phyloP scores from a whole-genome alignment of 2,797 vertebrate genomes.

The Spatula clypeata region DNA sequence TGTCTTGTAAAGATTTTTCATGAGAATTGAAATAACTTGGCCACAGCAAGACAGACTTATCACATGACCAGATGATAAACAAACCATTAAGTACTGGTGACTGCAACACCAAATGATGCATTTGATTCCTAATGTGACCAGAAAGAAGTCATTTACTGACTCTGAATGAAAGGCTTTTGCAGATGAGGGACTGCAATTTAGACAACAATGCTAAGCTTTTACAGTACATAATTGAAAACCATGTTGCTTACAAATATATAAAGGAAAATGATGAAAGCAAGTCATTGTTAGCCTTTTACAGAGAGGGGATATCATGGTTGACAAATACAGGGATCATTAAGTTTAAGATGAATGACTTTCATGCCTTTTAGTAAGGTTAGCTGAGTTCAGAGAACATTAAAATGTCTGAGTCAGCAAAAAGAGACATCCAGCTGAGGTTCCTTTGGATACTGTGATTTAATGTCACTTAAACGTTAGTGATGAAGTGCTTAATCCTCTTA shows the following conservation, averaged over 20 bases:
- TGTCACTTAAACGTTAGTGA: background rate
- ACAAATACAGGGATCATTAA: background rate
- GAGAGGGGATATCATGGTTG: background rate
- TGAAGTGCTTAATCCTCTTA: background rate
- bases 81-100: background rate
- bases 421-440: background rate
- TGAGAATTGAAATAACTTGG: background rate
- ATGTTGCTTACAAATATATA: background rate
- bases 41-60: background rate
- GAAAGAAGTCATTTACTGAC: background rate
- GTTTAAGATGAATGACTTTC: background rate
- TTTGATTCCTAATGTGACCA: constrained; percentile 14
- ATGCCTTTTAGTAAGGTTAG: background rate
- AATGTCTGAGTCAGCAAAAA: background rate
- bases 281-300: background rate
- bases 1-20: background rate
- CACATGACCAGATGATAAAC: background rate
- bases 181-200: background rate
- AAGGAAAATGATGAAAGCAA: background rate
- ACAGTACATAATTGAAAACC: background rate
- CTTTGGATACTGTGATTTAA: background rate
- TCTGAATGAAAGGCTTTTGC: background rate
- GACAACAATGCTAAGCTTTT: background rate
- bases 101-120: background rate
- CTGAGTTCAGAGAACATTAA: background rate